Conservation (phyloP, 2,888 invertebrate genomes). For the Drosophila meridiana region DNA sequence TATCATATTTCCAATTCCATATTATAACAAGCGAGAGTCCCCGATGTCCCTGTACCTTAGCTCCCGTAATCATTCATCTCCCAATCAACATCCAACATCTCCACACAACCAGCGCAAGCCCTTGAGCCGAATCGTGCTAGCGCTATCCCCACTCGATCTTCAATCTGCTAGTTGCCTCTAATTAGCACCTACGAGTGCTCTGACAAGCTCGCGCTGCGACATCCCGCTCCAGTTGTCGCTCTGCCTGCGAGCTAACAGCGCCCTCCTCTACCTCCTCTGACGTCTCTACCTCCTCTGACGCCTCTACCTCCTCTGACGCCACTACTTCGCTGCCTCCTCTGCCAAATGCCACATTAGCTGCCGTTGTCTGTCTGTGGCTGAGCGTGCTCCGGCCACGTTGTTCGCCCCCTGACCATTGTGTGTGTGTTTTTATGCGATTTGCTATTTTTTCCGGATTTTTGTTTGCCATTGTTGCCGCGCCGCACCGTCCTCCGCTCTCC, state of each 20-base stretch:
- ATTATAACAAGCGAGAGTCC: too few relatives aligned
- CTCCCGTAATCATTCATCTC: background rate
- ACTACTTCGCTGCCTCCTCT: slow-evolving; percentile 25
- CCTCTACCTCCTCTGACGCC: background rate
- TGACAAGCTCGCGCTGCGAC: background rate
- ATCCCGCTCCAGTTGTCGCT: slow-evolving; percentile 5
- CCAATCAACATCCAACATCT: background rate
- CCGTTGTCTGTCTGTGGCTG: slow-evolving; percentile 22
- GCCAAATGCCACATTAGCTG: slow-evolving; percentile 66
- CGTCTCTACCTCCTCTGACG: background rate
- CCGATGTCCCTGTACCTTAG: too few relatives aligned
- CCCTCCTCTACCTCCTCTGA: background rate
- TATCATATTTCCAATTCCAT: too few relatives aligned
- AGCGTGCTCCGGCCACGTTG: slow-evolving; percentile 17
- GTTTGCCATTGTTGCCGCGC: slow-evolving; percentile 72
- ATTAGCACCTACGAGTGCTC: slow-evolving; percentile 30
- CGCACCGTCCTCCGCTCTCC: background rate
- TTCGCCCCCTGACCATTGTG: slow-evolving; percentile 4
- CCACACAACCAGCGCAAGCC: background rate
- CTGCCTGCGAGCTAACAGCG: background rate
- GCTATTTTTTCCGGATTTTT: slow-evolving; percentile 78
- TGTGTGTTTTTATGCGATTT: slow-evolving; percentile 71
- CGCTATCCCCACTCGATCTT: slow-evolving; percentile 3
- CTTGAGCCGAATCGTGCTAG: background rate
- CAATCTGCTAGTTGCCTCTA: slow-evolving; percentile 17